Percentiles rank a stretch among this genome's conserved stretches.
Evolutionary conservation across 2,888 invertebrate species (phyloP).

Genomic region (Sycophila texana): DNA sequence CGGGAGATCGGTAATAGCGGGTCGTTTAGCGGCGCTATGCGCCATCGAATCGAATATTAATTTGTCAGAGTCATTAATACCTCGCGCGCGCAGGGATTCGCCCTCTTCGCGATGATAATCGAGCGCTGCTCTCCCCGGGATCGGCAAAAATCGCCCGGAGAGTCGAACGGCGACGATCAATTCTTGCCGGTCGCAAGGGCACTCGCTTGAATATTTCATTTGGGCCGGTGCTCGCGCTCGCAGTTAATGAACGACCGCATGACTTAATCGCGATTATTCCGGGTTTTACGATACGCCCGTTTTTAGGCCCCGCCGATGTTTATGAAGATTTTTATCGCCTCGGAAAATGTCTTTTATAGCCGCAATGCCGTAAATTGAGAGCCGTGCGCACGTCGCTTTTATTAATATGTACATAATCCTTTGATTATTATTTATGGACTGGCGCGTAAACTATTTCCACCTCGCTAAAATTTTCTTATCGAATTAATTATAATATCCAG

Average conservation of each 20-base stretch:
- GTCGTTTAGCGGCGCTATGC: conserved; percentile 28
- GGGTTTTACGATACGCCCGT: neutral
- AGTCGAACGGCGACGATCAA: neutral
- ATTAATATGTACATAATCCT: no score
- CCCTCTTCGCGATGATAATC: conserved; percentile 31
- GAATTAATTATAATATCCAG: no score
- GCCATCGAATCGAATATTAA: conserved; percentile 50
- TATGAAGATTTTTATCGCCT: no score
- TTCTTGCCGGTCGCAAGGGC: neutral
- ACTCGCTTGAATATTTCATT: conserved; percentile 16
- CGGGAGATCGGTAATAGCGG: conserved; percentile 8
- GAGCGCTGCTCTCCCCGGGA: neutral
- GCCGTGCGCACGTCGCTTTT: no score
- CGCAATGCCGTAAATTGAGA: no score
- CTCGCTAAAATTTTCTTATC: no score
- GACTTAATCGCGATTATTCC: conserved; percentile 32
- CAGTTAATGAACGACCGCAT: neutral
- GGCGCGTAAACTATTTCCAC: no score
- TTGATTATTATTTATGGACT: no score
- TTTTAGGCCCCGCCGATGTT: no score
- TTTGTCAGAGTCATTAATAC: conserved; percentile 48
- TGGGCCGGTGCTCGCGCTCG: neutral
- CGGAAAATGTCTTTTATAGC: no score
- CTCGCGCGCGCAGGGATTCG: conserved; percentile 1
- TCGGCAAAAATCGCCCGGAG: neutral